A percentile compares a stretch with the other conserved stretches of the same genome.
phyloP scores from a whole-genome alignment of 2,888 invertebrate species.

The Leucophenga maculata region DNA sequence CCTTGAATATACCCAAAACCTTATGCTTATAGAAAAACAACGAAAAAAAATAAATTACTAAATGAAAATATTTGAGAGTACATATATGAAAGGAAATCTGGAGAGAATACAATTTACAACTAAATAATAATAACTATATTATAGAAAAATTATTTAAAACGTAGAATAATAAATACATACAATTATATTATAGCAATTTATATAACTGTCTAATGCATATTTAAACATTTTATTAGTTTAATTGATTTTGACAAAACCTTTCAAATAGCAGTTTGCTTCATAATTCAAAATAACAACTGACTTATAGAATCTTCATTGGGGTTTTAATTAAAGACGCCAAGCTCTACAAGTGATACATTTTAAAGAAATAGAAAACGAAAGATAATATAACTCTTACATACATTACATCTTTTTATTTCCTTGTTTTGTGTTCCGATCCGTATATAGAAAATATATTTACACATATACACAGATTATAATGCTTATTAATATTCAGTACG shows the following conservation, averaged over 20 bases:
- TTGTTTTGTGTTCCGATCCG: neutral
- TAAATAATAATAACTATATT: neutral
- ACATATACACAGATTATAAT: neutral
- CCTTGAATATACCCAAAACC: constrained; percentile 63
- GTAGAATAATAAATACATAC: too few relatives aligned
- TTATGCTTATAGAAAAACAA: constrained; percentile 56
- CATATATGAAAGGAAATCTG: neutral
- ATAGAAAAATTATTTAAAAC: constrained; percentile 29
- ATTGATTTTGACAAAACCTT: too few relatives aligned
- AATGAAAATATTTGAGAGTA: constrained; percentile 35
- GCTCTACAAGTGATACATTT: too few relatives aligned
- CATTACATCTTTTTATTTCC: too few relatives aligned
- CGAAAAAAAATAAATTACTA: constrained; percentile 39
- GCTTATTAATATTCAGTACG: neutral
- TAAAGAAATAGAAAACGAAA: too few relatives aligned
- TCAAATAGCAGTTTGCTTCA: too few relatives aligned
- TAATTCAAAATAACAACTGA: too few relatives aligned
- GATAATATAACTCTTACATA: too few relatives aligned
- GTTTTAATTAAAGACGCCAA: neutral
- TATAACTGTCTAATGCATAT: too few relatives aligned
- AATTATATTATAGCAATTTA: too few relatives aligned
- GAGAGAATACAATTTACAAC: neutral
- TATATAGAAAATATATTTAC: neutral
- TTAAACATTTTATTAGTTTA: too few relatives aligned
- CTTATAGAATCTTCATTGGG: neutral